Percentiles rank a stretch among this genome's conserved stretches.
phyloP scores from a whole-genome alignment of 1,140 invertebrate species.

The Trichoplusia ni region DNA sequence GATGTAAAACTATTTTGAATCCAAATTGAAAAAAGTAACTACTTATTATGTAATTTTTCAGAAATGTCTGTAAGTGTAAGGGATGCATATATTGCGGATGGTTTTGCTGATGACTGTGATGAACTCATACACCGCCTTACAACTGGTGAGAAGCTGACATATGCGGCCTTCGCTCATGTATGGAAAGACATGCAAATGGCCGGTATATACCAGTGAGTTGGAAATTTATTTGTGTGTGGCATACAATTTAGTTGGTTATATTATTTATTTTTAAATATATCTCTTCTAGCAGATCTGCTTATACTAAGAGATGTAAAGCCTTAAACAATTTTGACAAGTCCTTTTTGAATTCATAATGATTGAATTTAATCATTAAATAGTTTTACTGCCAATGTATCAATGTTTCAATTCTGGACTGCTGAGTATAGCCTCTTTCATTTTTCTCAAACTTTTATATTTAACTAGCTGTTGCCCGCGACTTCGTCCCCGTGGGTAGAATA shows the following conservation, averaged over 20 bases:
- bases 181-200: conserved; percentile 67
- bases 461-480: no score
- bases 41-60: conserved; percentile 15
- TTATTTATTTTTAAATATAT: no score
- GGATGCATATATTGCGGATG: conserved; percentile 61
- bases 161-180: conserved; percentile 52
- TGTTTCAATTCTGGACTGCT: no score
- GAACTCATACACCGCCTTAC: conserved; percentile 49
- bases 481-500: no score
- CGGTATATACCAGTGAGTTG: conserved; percentile 58
- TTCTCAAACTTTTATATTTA: no score
- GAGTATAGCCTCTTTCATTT: no score
- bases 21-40: neutral
- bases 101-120: conserved; percentile 63
- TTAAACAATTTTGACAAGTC: no score
- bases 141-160: conserved; percentile 48
- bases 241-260: neutral
- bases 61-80: conserved; percentile 35
- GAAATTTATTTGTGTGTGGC: neutral
- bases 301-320: no score
- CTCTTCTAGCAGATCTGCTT: no score
- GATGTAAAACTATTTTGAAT: neutral
- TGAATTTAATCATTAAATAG: no score
- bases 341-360: no score
- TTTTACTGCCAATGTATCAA: no score